A percentile compares a stretch with the other conserved stretches of the same genome.
These are phyloP conservation scores for Heliocidaris tuberculata DNA, from an alignment of 35 echinoderm and acorn worm genomes.

Conservation along the genomic window DNA sequence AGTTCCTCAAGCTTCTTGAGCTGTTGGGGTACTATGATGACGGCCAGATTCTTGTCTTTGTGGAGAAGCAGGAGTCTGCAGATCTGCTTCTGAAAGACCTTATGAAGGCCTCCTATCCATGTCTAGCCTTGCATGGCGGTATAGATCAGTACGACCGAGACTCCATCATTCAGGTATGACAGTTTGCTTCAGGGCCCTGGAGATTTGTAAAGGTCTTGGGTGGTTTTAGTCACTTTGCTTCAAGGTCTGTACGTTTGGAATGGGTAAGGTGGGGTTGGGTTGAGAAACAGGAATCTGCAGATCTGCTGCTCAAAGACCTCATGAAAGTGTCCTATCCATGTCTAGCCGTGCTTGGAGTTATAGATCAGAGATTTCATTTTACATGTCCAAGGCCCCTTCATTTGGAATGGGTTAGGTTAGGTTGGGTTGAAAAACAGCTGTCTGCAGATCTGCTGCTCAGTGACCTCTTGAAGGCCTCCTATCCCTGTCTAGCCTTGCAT, in stretches of 20 bases:
- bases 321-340: conserved; percentile 81
- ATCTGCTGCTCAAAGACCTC: neutral
- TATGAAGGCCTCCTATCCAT: conserved; percentile 84
- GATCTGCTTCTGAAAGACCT: conserved; percentile 86
- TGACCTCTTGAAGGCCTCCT: conserved; percentile 79
- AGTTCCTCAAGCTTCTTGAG: conserved; percentile 92
- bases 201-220: neutral
- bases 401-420: neutral
- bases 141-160: conserved; percentile 98
- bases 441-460: conserved; percentile 79
- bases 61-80: conserved; percentile 94
- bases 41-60: conserved; percentile 85
- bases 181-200: neutral
- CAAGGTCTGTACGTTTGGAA: too few species aligned
- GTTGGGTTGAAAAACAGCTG: conserved; percentile 62
- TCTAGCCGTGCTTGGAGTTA: conserved; percentile 83
- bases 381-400: conserved; percentile 6
- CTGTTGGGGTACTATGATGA: conserved; percentile 86
- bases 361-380: conserved; percentile 84
- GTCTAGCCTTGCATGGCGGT: conserved; percentile 87
- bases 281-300: conserved; percentile 78
- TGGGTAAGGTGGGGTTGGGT: neutral
- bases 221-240: neutral
- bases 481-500: conserved; percentile 85
- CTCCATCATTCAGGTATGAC: conserved; percentile 76